These are phyloP conservation scores for Tetheella fluctuosa DNA, from an alignment of 2,888 invertebrate species.

Conservation along the genomic window DNA sequence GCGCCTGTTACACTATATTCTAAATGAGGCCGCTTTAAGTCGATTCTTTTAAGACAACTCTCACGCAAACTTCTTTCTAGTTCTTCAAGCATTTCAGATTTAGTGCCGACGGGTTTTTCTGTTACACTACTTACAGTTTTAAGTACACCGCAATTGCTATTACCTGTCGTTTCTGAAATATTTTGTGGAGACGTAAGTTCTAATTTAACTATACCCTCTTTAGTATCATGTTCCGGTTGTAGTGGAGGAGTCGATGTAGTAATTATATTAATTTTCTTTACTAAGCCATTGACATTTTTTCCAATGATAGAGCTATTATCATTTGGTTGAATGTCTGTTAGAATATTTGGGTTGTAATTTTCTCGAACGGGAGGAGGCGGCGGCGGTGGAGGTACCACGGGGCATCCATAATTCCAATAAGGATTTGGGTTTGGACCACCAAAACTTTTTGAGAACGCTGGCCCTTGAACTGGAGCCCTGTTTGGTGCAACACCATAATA, in stretches of 20 bases:
- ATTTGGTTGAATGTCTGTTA: not conserved
- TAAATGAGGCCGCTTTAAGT: not conserved
- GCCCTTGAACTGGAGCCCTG: not conserved
- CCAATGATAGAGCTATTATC: constrained; percentile 29
- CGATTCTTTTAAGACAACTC: constrained; percentile 12
- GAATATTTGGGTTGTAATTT: not conserved
- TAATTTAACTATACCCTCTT: not conserved
- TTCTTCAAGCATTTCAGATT: constrained; percentile 37
- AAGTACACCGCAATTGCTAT: too few relatives aligned
- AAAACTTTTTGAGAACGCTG: not conserved
- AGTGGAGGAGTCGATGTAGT: not conserved
- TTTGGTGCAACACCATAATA: not conserved
- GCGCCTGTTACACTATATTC: not conserved
- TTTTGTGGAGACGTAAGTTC: not conserved
- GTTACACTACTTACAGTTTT: too few relatives aligned
- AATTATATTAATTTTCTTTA: constrained; percentile 36
- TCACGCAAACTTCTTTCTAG: constrained; percentile 31
- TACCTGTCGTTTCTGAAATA: not conserved
- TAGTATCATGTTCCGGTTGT: not conserved
- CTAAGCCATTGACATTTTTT: constrained; percentile 27
- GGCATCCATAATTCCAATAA: not conserved
- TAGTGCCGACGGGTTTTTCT: constrained; percentile 18
- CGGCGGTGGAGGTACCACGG: not conserved
- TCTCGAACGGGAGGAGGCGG: not conserved
- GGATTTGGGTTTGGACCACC: not conserved